Evolutionary conservation across 2,888 invertebrate species (phyloP).

Genomic region (Yponomeuta plumbellus): DNA sequence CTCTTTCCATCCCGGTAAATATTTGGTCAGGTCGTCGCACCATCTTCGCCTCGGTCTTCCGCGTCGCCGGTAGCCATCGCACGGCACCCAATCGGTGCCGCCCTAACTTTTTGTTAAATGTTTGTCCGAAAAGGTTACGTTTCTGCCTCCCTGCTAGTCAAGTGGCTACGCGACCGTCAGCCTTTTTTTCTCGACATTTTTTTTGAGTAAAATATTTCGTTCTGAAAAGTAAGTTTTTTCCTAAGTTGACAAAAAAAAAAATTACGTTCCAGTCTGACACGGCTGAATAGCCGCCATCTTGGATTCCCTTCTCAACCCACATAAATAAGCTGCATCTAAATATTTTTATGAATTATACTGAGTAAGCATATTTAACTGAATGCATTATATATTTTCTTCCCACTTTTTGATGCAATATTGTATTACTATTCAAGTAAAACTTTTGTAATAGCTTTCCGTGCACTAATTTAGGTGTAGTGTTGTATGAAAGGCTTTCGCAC

Average conservation of each 20-base stretch:
- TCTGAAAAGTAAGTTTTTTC: no score
- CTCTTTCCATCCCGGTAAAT: no score
- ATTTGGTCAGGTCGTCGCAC: no score
- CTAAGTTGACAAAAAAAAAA: no score
- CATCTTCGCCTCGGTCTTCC: no score
- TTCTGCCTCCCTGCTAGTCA: background rate
- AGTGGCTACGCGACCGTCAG: background rate
- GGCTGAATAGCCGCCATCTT: background rate
- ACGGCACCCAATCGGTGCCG: no score
- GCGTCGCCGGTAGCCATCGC: no score
- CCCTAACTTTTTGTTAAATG: no score
- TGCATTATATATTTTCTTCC: constrained; percentile 27
- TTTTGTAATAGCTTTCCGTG: constrained; percentile 6
- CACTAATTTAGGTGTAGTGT: constrained; percentile 8
- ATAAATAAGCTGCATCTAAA: constrained; percentile 18
- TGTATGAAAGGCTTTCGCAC: background rate
- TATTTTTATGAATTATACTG: constrained; percentile 34
- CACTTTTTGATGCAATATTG: constrained; percentile 45
- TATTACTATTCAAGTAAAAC: background rate
- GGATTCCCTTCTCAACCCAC: background rate
- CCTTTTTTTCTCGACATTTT: no score
- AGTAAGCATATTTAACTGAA: constrained; percentile 16
- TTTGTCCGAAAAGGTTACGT: background rate
- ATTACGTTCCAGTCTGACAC: no score
- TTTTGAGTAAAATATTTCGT: no score